Percentiles rank a stretch among this genome's conserved stretches.
Evolutionary conservation across 2,797 vertebrate species (phyloP).

Genomic region (Sebastes diploproa): DNA sequence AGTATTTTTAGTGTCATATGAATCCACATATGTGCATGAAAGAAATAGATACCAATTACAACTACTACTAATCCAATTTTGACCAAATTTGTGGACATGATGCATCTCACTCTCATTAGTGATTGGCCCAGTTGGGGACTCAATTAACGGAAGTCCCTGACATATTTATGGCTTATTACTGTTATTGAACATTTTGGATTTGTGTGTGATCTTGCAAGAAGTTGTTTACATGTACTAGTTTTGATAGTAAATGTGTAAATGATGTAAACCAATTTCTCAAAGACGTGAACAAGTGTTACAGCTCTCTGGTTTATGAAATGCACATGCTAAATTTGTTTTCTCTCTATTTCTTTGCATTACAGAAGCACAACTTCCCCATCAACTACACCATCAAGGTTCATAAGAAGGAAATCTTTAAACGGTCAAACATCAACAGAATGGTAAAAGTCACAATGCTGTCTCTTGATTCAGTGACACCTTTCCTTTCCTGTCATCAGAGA

Average conservation of each 20-base stretch:
- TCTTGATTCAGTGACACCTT: background rate
- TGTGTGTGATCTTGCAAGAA: background rate
- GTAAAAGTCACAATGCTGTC: constrained; percentile 50
- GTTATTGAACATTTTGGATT: background rate
- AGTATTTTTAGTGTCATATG: background rate
- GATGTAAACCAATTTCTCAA: background rate
- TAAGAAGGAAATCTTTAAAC: constrained; percentile 79
- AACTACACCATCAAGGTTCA: constrained; percentile 82
- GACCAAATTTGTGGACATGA: background rate
- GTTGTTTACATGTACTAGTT: background rate
- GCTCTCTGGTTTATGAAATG: background rate
- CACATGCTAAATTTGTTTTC: background rate
- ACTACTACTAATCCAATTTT: background rate
- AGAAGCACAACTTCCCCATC: constrained; percentile 85
- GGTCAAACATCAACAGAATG: constrained; percentile 80
- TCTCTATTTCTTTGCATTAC: constrained; percentile 35
- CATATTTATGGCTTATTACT: background rate
- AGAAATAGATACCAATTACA: background rate
- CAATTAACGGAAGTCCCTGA: background rate
- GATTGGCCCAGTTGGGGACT: background rate
- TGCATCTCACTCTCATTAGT: background rate
- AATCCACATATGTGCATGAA: background rate
- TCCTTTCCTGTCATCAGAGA: background rate
- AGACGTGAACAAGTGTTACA: background rate
- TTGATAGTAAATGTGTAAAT: background rate